These are phyloP conservation scores for Numenius phaeopus DNA, from an alignment of 2,797 vertebrate species.

Conservation along the genomic window DNA sequence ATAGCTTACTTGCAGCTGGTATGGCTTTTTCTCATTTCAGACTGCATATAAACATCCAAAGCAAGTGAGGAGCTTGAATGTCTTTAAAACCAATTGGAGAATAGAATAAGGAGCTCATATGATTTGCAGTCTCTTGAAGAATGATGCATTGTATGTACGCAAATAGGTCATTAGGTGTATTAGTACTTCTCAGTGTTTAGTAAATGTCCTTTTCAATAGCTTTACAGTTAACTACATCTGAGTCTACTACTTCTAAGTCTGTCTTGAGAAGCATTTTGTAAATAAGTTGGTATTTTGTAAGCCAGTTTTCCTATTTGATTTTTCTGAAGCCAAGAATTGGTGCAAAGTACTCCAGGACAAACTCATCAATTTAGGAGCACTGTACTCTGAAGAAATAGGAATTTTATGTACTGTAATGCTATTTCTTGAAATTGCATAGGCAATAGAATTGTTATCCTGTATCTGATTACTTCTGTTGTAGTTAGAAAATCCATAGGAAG, in stretches of 20 bases:
- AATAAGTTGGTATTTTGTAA: not conserved
- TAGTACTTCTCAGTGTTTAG: not conserved
- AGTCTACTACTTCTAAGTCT: not conserved
- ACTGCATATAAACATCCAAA: not conserved
- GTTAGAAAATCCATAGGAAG: not conserved
- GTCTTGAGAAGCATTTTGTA: not conserved
- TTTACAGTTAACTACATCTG: not conserved
- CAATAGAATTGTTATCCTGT: not conserved
- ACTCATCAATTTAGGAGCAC: not conserved
- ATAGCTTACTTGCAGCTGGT: not conserved
- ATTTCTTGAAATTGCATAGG: not conserved
- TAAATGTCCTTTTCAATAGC: not conserved
- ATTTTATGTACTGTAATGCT: not conserved
- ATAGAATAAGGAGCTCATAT: not conserved
- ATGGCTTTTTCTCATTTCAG: not conserved
- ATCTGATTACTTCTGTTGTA: not conserved
- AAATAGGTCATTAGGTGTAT: not conserved
- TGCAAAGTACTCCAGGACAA: not conserved
- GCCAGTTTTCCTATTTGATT: not conserved
- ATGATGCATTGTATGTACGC: not conserved
- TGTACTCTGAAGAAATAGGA: not conserved
- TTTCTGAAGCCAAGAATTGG: not conserved
- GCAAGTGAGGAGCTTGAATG: not conserved
- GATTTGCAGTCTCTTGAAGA: not conserved
- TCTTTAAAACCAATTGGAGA: not conserved